Conservation (phyloP, 2,888 invertebrate genomes). For the Rhagophthalmus giganteus region DNA sequence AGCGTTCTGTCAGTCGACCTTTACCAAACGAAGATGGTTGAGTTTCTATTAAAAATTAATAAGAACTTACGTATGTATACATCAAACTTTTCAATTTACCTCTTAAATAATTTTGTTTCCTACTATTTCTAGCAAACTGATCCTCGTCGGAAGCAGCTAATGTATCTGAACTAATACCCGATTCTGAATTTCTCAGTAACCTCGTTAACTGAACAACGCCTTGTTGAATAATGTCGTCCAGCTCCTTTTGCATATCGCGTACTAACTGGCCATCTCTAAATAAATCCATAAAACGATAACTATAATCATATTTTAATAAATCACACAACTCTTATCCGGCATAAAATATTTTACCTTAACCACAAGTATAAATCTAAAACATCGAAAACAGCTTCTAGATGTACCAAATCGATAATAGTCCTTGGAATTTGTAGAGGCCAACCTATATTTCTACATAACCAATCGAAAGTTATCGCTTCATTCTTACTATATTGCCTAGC, state of each 20-base stretch:
- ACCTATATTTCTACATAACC: slow-evolving; percentile 80
- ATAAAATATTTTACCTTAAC: slow-evolving; percentile 83
- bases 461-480: slow-evolving; percentile 84
- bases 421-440: slow-evolving; percentile 87
- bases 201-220: slow-evolving; percentile 84
- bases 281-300: slow-evolving; percentile 89
- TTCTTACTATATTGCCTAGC: slow-evolving; percentile 89
- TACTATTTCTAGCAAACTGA: slow-evolving; percentile 49
- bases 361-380: slow-evolving; percentile 95
- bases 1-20: slow-evolving; percentile 68
- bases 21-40: slow-evolving; percentile 47
- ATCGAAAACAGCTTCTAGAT: slow-evolving; percentile 92
- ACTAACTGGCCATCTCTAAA: slow-evolving; percentile 82
- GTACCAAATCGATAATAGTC: slow-evolving; percentile 85
- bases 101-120: slow-evolving; percentile 57
- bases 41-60: slow-evolving; percentile 38
- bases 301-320: slow-evolving; percentile 50
- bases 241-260: slow-evolving; percentile 80
- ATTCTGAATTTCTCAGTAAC: slow-evolving; percentile 65
- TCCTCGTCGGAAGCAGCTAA: slow-evolving; percentile 51
- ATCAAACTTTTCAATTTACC: slow-evolving; percentile 44
- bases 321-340: too few species aligned
- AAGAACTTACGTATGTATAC: neutral
- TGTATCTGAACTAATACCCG: slow-evolving; percentile 54
- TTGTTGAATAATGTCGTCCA: slow-evolving; percentile 87